Conservation (phyloP, 1,140 invertebrate genomes). For the Habropoda laboriosa region DNA sequence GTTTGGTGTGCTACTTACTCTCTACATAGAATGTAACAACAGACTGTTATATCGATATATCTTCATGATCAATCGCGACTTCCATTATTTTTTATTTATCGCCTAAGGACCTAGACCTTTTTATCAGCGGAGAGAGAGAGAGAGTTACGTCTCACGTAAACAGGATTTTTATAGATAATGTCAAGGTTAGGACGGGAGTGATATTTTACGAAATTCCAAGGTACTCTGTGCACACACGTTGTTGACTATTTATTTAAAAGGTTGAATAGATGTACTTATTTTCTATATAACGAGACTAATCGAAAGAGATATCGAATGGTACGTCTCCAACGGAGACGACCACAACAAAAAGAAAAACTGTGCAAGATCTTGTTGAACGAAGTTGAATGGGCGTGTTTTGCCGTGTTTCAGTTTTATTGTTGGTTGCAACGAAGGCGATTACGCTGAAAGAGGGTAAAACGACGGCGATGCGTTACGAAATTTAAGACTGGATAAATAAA, state of each 20-base stretch:
- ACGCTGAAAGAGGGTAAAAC: constrained; percentile 23
- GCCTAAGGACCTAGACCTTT: not conserved
- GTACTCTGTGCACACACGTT: constrained; percentile 17
- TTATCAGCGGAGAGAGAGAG: not conserved
- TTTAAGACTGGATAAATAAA: constrained; percentile 61
- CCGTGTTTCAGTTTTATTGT: constrained; percentile 13
- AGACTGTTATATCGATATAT: constrained; percentile 4
- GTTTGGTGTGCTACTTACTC: constrained; percentile 16
- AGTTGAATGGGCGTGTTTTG: not conserved
- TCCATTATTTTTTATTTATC: constrained; percentile 16
- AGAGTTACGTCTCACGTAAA: constrained; percentile 1
- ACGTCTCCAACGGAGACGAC: not conserved
- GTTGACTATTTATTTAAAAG: constrained; percentile 44
- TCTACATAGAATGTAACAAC: constrained; percentile 3
- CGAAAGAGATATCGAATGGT: not conserved
- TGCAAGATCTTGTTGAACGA: not conserved
- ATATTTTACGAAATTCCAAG: constrained; percentile 25
- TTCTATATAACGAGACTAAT: constrained; percentile 21
- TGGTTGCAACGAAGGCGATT: constrained; percentile 16
- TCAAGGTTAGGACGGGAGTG: not conserved
- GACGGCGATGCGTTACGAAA: constrained; percentile 31
- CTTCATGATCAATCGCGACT: constrained; percentile 1
- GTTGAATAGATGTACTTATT: constrained; percentile 28
- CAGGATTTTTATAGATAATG: constrained; percentile 15
- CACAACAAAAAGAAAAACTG: not conserved